These are phyloP conservation scores for Lochmaea capreae DNA, from an alignment of 2,888 invertebrate genomes.

Conservation along the genomic window DNA sequence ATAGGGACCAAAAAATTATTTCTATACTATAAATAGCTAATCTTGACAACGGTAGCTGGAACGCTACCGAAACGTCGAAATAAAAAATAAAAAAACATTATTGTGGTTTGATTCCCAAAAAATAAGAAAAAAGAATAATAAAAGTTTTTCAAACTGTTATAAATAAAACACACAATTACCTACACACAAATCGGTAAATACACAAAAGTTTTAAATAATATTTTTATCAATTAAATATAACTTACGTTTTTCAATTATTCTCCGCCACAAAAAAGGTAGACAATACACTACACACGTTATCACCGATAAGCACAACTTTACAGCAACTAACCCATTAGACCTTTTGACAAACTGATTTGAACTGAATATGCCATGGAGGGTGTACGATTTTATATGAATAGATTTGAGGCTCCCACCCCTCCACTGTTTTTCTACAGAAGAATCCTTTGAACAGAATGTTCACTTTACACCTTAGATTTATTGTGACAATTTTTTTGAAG, in stretches of 20 bases:
- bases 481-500: neutral
- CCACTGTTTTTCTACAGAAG: slow-evolving; percentile 10
- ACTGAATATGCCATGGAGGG: slow-evolving; percentile 27
- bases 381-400: slow-evolving; percentile 32
- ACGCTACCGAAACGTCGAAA: no score
- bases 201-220: neutral
- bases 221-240: neutral
- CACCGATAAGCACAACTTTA: neutral
- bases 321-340: slow-evolving; percentile 15
- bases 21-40: no score
- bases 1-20: no score
- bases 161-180: no score
- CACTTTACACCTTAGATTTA: neutral
- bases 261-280: neutral
- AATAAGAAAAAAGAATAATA: no score
- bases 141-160: no score
- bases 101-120: no score
- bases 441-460: neutral
- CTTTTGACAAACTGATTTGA: slow-evolving; percentile 30
- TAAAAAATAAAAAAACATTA: no score
- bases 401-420: slow-evolving; percentile 23
- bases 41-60: no score
- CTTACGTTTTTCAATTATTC: neutral
- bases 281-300: slow-evolving; percentile 9
- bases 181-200: neutral